Conservation (phyloP, 2,797 vertebrate species). For the Podarcis lilfordi region DNA sequence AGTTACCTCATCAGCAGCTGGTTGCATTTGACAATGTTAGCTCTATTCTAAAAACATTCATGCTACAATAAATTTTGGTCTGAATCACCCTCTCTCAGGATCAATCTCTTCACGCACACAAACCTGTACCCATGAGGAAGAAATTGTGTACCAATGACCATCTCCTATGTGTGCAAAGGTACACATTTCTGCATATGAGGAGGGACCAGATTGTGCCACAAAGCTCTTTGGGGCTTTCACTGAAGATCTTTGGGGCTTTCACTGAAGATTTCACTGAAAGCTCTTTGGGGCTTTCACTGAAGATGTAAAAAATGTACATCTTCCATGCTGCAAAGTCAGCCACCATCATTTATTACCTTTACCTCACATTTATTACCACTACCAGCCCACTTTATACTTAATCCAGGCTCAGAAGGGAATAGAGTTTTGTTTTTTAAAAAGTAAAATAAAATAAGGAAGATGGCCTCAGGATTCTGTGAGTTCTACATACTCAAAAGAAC, state of each 20-base stretch:
- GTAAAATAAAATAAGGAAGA: background rate
- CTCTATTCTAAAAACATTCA: background rate
- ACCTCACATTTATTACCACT: background rate
- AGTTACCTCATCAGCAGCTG: background rate
- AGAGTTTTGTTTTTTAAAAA: slow-evolving; percentile 20
- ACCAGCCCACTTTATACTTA: background rate
- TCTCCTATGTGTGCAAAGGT: background rate
- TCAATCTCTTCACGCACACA: background rate
- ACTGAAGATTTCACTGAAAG: too few relatives aligned
- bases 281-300: background rate
- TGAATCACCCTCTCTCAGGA: background rate
- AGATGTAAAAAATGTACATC: background rate
- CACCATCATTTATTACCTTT: background rate
- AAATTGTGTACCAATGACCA: background rate
- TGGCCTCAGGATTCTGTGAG: background rate
- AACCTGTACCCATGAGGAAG: background rate
- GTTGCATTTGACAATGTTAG: background rate
- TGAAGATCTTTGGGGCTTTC: background rate
- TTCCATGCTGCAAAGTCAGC: background rate
- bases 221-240: background rate
- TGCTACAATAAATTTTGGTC: background rate
- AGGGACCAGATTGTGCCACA: background rate
- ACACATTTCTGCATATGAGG: background rate
- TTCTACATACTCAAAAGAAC: background rate
- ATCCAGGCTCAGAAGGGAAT: background rate